Evolutionary conservation across 1,140 invertebrate species (phyloP).

Genomic region (Halictus rubicundus): DNA sequence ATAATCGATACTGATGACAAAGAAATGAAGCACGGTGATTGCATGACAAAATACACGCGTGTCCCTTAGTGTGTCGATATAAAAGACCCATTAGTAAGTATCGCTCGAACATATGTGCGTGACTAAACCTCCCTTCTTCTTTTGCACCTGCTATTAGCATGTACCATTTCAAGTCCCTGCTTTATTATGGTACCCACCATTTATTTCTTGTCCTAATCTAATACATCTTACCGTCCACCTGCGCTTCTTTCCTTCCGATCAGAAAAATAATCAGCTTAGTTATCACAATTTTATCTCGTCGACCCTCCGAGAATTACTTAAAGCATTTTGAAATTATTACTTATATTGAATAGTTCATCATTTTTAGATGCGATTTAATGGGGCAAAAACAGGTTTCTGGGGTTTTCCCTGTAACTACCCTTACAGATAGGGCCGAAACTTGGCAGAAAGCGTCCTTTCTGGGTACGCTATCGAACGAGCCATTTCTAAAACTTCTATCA

Average conservation of each 20-base stretch:
- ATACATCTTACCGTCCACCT: constrained; percentile 31
- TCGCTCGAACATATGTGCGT: constrained; percentile 53
- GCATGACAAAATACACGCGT: constrained; percentile 20
- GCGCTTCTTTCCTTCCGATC: background rate
- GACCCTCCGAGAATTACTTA: background rate
- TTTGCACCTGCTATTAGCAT: constrained; percentile 39
- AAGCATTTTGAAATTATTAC: background rate
- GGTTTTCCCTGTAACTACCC: no score
- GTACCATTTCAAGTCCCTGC: constrained; percentile 41
- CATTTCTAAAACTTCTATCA: no score
- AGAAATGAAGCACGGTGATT: constrained; percentile 2
- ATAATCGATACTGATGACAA: background rate
- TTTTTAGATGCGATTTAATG: no score
- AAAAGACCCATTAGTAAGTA: constrained; percentile 38
- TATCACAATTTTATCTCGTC: background rate
- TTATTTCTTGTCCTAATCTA: constrained; percentile 53
- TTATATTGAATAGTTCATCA: background rate
- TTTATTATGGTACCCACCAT: constrained; percentile 30
- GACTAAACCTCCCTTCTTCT: constrained; percentile 36
- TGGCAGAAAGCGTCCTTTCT: no score
- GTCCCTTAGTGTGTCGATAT: constrained; percentile 16
- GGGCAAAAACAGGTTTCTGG: no score
- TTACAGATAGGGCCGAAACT: no score
- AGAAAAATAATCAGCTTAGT: background rate
- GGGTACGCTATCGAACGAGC: no score